Base-by-base conservation (phyloP, 1,140 invertebrate species). In the Pseudomyrmex cubaensis region DNA sequence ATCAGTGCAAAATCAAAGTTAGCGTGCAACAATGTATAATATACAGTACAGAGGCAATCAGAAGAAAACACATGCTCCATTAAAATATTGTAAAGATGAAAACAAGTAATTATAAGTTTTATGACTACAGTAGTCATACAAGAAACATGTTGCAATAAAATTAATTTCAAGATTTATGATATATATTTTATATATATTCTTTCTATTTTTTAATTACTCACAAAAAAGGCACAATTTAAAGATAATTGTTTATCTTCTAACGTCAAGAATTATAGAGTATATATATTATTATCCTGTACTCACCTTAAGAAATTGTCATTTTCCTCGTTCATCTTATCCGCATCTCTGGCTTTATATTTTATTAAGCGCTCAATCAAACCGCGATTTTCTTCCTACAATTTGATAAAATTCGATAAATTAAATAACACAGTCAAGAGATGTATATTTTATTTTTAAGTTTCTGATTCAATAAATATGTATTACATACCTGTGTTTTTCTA, bases 281-380 rank as follows among this genome's bases (percentile, higher is more conserved):
- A 13, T 25, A 77, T 52, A 0, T 50, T 48, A 52, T 52, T 52
- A 52, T 52, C 2, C 13, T 35, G 7, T 85, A 95, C 96, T 96
- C 95, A 97, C 97, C 97, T 97, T 83, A 98, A 93, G 92, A 98
- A 97, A 92, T 97, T 97, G 94, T 99, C 98, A 95, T 99, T 99
- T 94, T 99, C 98, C 94, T 98, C 97, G 92, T 99, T 99, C 96
- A 99, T 96, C 94, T 97, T 97, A 91, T 99, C 98, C 12, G 98
- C 98, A 95, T 99, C 98, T 94, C 97, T 97, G 15, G 97, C 96
- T 95, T 99, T 99, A 88, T 98, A 97, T 83, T 97, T 97, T 93
- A 99, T 98, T 88, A 98, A 96, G 77, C 98, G 95, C 66, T 98
- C 97, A 52, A 99, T 95, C 56, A 99, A 94, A 85, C 98, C 96